phyloP scores from a whole-genome alignment of 2,888 invertebrate species.

The Synanthedon vespiformis region DNA sequence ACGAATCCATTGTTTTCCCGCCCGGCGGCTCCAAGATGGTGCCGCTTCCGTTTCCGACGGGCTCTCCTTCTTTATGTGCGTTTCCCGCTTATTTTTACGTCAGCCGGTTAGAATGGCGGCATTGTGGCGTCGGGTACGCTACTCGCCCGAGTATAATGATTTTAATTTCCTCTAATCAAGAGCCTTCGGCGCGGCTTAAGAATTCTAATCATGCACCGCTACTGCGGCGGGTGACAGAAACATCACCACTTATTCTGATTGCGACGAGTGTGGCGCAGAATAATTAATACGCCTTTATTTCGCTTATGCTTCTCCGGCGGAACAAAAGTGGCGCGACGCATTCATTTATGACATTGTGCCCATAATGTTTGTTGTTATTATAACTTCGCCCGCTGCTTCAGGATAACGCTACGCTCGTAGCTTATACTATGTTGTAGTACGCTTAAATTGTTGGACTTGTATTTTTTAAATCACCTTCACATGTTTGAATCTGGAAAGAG shows the following conservation, averaged over 20 bases:
- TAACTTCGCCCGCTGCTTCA: too few relatives aligned
- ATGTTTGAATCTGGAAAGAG: too few relatives aligned
- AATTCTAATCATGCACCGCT: conserved; percentile 65
- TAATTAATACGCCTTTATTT: conserved; percentile 69
- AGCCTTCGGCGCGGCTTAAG: conserved; percentile 68
- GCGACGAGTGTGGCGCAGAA: conserved; percentile 68
- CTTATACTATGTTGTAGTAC: too few relatives aligned
- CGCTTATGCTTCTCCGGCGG: conserved; percentile 37
- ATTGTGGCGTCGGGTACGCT: conserved; percentile 44
- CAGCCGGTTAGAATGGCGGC: conserved; percentile 44
- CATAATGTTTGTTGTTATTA: neutral
- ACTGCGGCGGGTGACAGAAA: conserved; percentile 60
- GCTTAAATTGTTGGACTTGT: too few relatives aligned
- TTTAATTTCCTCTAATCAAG: conserved; percentile 72
- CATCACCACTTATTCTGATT: conserved; percentile 71
- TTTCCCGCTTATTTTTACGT: conserved; percentile 66
- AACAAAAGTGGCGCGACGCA: conserved; percentile 50
- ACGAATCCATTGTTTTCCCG: conserved; percentile 80
- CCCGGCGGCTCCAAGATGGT: conserved; percentile 73
- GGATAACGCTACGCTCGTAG: too few relatives aligned
- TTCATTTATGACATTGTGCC: conserved; percentile 47
- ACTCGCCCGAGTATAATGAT: conserved; percentile 64
- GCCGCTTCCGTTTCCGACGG: conserved; percentile 69
- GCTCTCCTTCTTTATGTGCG: conserved; percentile 64
- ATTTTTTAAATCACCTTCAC: too few relatives aligned